Base-by-base conservation (phyloP, 2,888 invertebrate species). In the Masnerella sp. region DNA sequence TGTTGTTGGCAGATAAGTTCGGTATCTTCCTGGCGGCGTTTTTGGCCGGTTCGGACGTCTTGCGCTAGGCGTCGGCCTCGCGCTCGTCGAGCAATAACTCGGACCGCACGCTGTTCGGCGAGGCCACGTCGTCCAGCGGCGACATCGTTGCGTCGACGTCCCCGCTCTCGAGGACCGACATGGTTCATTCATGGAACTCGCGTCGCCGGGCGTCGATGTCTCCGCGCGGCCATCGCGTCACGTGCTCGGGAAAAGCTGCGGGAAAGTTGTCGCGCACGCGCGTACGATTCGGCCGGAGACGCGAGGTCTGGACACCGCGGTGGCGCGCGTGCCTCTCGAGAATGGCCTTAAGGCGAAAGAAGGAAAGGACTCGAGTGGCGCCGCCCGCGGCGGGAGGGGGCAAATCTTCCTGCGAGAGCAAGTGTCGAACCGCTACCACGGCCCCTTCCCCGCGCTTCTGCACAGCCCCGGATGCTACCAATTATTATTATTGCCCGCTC, bases 301-400 rank as follows among this genome's bases (percentile, higher is more conserved):
- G 67, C 74, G 81, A 81, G 82, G 79, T 82, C 80, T 78, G 82
- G 75, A 74, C 79, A 84, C 84, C 84, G 84, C 82, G 83, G 85
- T 83, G 85, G 82, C 84, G 84, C 86, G 86, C 86, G 86, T 85
- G 84, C 83, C 83, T 85, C 85, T 85, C 84, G 85, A 85, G 89
- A 89, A 84, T 90, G 90, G 78, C 89, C 89, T 80, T 89, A 87
- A 82, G 90, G 90, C 83, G 90, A 89, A 82, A 88, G 81, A 90
- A 69, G 89, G 82, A 90, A 89, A 79, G 89, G 88, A 81, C 79
- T 78, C 81, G 82, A 82, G 85, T 85, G 83, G 86, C 85, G 85
- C 85, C 84, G 85, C 86, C 86, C 81, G 85, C 82, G 86, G 86
- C 86, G 78, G 81, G 82, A 79, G 80, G 87, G 85, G 77, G 88